These are phyloP conservation scores for Epirrita christyi DNA, from an alignment of 2,888 invertebrate genomes.

Conservation along the genomic window DNA sequence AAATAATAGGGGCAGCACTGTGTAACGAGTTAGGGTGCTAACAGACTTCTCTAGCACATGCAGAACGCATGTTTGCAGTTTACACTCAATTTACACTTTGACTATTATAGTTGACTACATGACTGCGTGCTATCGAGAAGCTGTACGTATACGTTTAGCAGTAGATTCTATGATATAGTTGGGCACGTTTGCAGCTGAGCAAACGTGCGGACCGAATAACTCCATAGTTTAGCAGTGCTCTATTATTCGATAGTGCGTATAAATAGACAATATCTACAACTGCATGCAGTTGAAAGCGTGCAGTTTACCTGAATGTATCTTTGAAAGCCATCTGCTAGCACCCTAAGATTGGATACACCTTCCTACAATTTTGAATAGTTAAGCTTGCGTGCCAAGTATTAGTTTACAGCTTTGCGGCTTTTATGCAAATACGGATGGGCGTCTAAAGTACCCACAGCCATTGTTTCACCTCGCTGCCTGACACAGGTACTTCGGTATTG, in stretches of 20 bases:
- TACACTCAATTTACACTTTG: background rate
- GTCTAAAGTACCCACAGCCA: conserved; percentile 44
- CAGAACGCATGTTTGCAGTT: background rate
- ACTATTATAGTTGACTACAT: too few relatives aligned
- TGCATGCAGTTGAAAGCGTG: background rate
- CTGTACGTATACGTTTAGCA: background rate
- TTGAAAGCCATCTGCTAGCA: conserved; percentile 1
- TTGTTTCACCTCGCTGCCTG: conserved; percentile 43
- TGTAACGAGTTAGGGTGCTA: conserved; percentile 21
- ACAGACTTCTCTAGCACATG: background rate
- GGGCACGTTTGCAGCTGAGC: too few relatives aligned
- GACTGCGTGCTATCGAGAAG: background rate
- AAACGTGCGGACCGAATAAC: too few relatives aligned
- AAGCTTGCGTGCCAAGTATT: conserved; percentile 52
- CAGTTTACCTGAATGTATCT: background rate
- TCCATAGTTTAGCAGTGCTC: too few relatives aligned
- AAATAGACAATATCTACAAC: background rate
- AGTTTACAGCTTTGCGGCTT: conserved; percentile 52
- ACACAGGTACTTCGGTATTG: conserved; percentile 33
- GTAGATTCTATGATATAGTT: too few relatives aligned
- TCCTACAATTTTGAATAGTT: conserved; percentile 48
- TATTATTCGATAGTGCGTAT: background rate
- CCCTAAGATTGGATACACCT: conserved; percentile 43
- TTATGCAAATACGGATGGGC: conserved; percentile 54
- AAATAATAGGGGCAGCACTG: conserved; percentile 10